These are phyloP conservation scores for Agrotis segetum DNA, from an alignment of 2,888 invertebrate species.

Conservation along the genomic window DNA sequence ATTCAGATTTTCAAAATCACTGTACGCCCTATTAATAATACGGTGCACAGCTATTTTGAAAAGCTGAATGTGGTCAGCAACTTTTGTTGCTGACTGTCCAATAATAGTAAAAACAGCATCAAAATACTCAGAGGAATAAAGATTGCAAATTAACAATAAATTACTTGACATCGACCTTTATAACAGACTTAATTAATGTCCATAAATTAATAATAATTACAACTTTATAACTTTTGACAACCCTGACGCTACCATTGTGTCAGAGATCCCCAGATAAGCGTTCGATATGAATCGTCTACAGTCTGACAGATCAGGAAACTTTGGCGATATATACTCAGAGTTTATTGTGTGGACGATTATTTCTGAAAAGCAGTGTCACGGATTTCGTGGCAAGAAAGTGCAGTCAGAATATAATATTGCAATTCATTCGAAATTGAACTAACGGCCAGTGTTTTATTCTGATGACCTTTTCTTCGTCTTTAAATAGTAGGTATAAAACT, in stretches of 20 bases:
- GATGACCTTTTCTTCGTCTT: not conserved
- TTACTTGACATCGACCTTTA: too few species aligned
- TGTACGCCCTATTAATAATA: too few species aligned
- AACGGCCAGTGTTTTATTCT: not conserved
- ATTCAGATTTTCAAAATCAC: too few species aligned
- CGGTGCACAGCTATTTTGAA: too few species aligned
- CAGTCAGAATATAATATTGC: slow-evolving; percentile 7
- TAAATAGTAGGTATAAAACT: too few species aligned
- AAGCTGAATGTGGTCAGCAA: too few species aligned
- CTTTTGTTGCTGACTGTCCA: too few species aligned
- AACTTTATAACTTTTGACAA: slow-evolving; percentile 11
- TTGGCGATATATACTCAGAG: slow-evolving; percentile 26
- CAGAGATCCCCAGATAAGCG: slow-evolving; percentile 43
- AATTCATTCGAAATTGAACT: slow-evolving; percentile 22
- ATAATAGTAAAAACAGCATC: too few species aligned
- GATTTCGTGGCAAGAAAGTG: slow-evolving; percentile 14
- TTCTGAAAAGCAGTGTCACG: slow-evolving; percentile 30
- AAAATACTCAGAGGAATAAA: too few species aligned
- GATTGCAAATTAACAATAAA: too few species aligned
- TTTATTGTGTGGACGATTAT: slow-evolving; percentile 26
- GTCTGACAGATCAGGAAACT: slow-evolving; percentile 31
- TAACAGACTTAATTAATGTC: too few species aligned
- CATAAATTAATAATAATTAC: too few species aligned
- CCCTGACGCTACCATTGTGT: slow-evolving; percentile 53
- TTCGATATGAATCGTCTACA: slow-evolving; percentile 46